These are phyloP conservation scores for Achlya flavicornis DNA, from an alignment of 2,888 invertebrate genomes.

Conservation along the genomic window DNA sequence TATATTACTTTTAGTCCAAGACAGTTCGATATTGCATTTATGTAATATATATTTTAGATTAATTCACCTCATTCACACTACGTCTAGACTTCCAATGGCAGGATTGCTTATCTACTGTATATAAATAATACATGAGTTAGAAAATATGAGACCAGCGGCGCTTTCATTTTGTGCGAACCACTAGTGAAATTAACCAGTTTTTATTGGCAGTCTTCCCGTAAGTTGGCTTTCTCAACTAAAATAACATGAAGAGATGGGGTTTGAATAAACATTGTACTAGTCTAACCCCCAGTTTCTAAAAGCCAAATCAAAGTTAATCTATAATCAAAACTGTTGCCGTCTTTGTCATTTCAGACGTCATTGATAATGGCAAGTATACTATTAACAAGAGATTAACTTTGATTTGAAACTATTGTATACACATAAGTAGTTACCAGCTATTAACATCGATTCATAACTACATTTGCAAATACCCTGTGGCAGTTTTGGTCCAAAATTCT, in stretches of 20 bases:
- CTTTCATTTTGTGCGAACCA: conserved; percentile 65
- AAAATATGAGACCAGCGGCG: conserved; percentile 69
- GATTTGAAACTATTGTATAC: not conserved
- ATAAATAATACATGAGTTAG: conserved; percentile 78
- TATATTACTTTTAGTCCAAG: no score
- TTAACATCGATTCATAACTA: no score
- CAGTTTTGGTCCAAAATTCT: no score
- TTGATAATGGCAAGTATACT: no score
- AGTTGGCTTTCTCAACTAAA: conserved; percentile 46
- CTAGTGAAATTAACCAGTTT: conserved; percentile 74
- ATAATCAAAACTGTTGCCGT: no score
- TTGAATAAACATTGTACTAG: conserved; percentile 6
- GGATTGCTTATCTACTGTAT: conserved; percentile 64
- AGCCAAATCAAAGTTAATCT: no score
- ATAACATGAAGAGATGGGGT: conserved; percentile 41
- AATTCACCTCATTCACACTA: conserved; percentile 71
- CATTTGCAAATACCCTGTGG: no score
- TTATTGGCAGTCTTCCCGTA: conserved; percentile 75
- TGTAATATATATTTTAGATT: conserved; percentile 56
- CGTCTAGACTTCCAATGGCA: conserved; percentile 72
- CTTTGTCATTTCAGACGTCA: no score
- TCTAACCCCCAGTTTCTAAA: not conserved
- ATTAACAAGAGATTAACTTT: no score
- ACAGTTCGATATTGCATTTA: conserved; percentile 32
- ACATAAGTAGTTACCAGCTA: no score